Evolutionary conservation across 2,797 vertebrate genomes (phyloP).

Genomic region (Lepidocolaptes lacrymiger): DNA sequence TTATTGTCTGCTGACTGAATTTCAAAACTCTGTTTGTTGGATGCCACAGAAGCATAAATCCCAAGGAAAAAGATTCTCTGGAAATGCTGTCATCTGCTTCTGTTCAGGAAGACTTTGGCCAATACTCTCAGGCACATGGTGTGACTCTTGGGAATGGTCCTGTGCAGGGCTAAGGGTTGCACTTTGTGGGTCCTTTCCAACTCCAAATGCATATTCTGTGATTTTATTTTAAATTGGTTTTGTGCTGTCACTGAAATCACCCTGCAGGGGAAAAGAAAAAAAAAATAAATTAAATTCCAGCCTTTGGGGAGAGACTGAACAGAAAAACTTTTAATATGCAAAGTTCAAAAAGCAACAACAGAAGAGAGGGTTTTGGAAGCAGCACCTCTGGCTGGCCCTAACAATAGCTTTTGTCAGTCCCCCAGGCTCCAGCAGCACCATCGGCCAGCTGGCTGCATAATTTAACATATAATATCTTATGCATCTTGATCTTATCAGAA

Average conservation of each 20-base stretch:
- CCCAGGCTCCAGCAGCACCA: background rate
- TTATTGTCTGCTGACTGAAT: background rate
- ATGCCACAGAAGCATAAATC: background rate
- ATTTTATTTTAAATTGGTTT: background rate
- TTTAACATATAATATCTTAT: background rate
- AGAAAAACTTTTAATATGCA: background rate
- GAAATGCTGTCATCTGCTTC: background rate
- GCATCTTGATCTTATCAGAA: constrained; percentile 1
- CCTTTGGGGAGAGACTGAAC: background rate
- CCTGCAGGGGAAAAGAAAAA: background rate
- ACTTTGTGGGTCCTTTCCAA: background rate
- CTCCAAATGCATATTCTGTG: background rate
- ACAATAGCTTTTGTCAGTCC: constrained; percentile 1
- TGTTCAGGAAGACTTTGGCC: background rate
- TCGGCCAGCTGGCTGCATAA: background rate
- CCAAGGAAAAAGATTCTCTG: background rate
- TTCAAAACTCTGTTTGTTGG: background rate
- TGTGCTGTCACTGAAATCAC: background rate
- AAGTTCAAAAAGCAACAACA: background rate
- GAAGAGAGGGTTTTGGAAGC: background rate
- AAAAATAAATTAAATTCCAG: background rate
- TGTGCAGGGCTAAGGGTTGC: background rate
- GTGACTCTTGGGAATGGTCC: background rate
- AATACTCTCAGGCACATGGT: background rate
- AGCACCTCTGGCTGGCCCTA: background rate